Base-by-base conservation (phyloP, 2,797 vertebrate species). In the Sebastes cheni region DNA sequence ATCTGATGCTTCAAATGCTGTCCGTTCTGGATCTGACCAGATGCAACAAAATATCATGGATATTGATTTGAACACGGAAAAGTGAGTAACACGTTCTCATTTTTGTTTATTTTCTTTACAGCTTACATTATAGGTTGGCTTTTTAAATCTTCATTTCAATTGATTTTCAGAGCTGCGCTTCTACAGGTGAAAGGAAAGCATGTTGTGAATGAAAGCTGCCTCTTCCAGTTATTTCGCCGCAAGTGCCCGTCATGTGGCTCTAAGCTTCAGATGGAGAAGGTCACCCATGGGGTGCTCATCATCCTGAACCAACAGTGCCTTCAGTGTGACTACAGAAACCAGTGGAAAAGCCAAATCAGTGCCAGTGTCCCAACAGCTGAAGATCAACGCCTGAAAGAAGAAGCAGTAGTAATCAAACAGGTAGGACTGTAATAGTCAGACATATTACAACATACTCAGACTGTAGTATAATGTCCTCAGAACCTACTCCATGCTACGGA, bases 191-290 rank as follows among this genome's bases (percentile, higher is more conserved):
- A 77, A n/a, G 83, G 75, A 29, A 90, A 87, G 50, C 46, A 78
- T 58, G 22, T 69, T 34, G 83, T 88, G 46, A 85, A 89, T 58
- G 85, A 91, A 79, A 76, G 54, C 39, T 78, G 79, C 68, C 83
- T 87, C 76, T 39, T 90, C 11, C 65, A 88, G 80, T 62, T 87
- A 68, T 84, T 88, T 30, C 29, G n/a, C 12, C 76, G 29, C 22
- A 85, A 78, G n/a, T 90, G 88, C 36, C 88, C 81, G 0, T 77
- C 65, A 1, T 89, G 88, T 68, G 75, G 61, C 11, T 23, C 54
- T 18, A 87, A 80, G 29, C 80, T 90, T 58, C 61, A 70, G 70
- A 67, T 61, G 36, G 72, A 84, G 64, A 92, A 91, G 75, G 39
- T 83, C 62, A 59, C 62, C 14, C 42, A 42, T 18, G 84, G 81